Base-by-base conservation (phyloP, 2,113 vertebrate species). In the Centropristis striata region DNA sequence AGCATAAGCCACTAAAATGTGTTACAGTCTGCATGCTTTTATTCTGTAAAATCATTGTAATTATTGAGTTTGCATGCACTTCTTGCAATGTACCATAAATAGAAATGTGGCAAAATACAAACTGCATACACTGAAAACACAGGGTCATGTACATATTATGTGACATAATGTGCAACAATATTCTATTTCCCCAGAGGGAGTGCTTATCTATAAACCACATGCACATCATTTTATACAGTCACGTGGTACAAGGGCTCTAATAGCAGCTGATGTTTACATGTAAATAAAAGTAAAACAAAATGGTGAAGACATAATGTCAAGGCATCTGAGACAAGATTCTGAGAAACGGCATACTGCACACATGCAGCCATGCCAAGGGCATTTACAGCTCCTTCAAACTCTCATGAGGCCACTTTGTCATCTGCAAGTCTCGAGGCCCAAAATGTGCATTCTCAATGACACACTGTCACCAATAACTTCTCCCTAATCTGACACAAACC, bases 401-500 rank as follows among this genome's bases (percentile, higher is more conserved):
- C 78, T 58, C 37, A 64, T 21, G 44, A 14, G 65, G 57, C 72
- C 71, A 70, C 25, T 66, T 63, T 70, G 57, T 80, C 74, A 69
- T 81, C 77, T 54, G 66, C 23, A 46, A 15, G 63, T 85, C 46
- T 78, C 53, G 28, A 60, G 72, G 67, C 37, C 74, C 44, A 73
- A 71, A 88, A 81, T 60, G n/a, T 80, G 67, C 20, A 51, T 80
- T 58, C 44, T 83, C 77, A 76, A 66, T 86, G 75, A 86, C 83
- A 59, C 66, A 2, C 37, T 44, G 83, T 76, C 71, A 60, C 67
- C 86, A 88, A 83, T 87, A 70, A 73, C 64, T 88, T 49, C 80
- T 53, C 37, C 37, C 41, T 71, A 71, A 90, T 85, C 71, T 64
- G 80, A 84, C 83, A 83, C 77, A 75, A 78, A 83, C 88, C 80